Conservation (phyloP, 2,888 invertebrate species). For the Camponotus fellah region DNA sequence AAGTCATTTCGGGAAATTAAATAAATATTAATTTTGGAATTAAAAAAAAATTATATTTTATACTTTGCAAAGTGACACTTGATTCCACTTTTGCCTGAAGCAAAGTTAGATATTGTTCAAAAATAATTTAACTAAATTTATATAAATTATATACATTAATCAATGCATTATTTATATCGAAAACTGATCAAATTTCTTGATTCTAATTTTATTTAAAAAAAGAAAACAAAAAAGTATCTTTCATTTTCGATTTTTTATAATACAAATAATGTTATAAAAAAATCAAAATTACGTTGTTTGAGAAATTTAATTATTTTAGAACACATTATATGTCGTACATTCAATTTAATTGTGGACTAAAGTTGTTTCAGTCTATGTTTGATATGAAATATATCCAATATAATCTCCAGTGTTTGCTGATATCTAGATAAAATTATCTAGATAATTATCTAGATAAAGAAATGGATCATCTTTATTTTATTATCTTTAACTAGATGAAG, state of each 20-base stretch:
- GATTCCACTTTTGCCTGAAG: not conserved
- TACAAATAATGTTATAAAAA: not conserved
- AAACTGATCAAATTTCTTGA: constrained; percentile 8
- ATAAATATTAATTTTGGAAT: not conserved
- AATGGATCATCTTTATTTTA: too few relatives aligned
- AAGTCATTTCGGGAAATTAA: not conserved
- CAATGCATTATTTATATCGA: constrained; percentile 8
- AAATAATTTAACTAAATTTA: not conserved
- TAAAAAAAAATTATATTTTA: not conserved
- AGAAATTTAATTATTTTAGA: not conserved
- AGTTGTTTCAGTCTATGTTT: too few relatives aligned
- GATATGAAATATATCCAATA: too few relatives aligned
- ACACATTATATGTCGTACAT: not conserved
- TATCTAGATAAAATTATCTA: too few relatives aligned
- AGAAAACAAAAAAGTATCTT: not conserved
- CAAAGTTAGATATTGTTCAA: not conserved
- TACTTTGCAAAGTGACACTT: constrained; percentile 9
- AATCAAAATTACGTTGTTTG: not conserved
- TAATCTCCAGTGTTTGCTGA: too few relatives aligned
- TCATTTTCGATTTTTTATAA: not conserved
- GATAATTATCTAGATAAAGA: too few relatives aligned
- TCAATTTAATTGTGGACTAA: too few relatives aligned
- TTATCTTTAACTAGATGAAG: too few relatives aligned
- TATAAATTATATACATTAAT: constrained; percentile 8
- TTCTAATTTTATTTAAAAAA: not conserved